Evolutionary conservation across 1,140 invertebrate species (phyloP).

Genomic region (Chironomus tepperi): DNA sequence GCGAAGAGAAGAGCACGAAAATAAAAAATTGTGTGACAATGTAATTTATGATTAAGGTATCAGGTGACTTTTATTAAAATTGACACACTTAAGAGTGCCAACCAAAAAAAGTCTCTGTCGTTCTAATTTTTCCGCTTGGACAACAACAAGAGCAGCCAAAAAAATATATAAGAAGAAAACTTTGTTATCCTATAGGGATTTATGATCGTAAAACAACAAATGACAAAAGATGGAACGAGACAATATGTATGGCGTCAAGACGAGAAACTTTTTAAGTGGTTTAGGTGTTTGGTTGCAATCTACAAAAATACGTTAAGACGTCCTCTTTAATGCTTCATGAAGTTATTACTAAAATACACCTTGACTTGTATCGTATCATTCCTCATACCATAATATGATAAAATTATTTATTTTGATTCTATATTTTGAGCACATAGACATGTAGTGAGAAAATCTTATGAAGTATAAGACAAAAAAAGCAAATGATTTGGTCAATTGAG

Average conservation of each 20-base stretch:
- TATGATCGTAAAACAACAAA: neutral
- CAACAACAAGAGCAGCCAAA: neutral
- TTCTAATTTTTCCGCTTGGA: neutral
- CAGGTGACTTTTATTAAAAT: slow-evolving; percentile 14
- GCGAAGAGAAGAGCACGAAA: neutral
- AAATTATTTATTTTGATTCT: too few relatives aligned
- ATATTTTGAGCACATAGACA: too few relatives aligned
- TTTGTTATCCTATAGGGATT: neutral
- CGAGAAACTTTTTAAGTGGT: slow-evolving; percentile 2
- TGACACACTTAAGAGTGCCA: neutral
- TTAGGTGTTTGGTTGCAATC: slow-evolving; percentile 12
- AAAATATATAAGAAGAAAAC: neutral
- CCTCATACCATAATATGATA: too few relatives aligned
- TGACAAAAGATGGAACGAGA: too few relatives aligned
- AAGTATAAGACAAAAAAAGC: too few relatives aligned
- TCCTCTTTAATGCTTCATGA: slow-evolving; percentile 1
- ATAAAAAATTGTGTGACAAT: neutral
- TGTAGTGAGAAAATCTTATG: too few relatives aligned
- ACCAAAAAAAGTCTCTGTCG: too few relatives aligned
- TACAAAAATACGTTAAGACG: neutral
- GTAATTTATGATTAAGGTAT: slow-evolving; percentile 4
- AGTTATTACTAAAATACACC: neutral
- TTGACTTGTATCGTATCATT: neutral
- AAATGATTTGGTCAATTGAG: too few relatives aligned
- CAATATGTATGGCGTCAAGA: neutral